Evolutionary conservation across 2,113 vertebrate genomes (phyloP).

Genomic region (Litocranius walleri): DNA sequence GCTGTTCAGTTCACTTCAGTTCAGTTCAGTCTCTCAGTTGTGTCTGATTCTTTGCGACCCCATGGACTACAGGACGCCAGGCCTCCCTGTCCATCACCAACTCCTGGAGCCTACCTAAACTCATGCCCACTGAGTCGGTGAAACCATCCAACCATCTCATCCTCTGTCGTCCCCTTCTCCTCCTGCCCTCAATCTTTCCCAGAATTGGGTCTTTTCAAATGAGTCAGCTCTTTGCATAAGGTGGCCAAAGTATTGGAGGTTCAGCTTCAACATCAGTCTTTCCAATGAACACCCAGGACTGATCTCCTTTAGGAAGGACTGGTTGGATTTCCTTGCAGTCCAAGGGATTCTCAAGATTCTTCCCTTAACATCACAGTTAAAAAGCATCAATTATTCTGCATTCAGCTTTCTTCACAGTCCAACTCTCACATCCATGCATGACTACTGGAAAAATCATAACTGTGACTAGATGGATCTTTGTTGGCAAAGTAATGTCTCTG

Average conservation of each 20-base stretch:
- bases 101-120: no score
- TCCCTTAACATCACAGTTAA: neutral
- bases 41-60: no score
- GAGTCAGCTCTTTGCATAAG: fast-evolving
- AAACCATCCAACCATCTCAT: neutral
- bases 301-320: neutral
- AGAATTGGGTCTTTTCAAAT: neutral
- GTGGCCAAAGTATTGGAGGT: neutral
- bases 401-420: neutral
- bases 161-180: fast-evolving
- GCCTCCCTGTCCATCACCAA: no score
- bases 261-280: neutral
- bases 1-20: neutral
- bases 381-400: neutral
- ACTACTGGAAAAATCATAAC: neutral
- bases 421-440: neutral
- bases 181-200: neutral
- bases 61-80: no score
- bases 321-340: neutral
- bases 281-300: neutral
- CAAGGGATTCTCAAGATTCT: neutral
- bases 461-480: neutral
- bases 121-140: neutral
- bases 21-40: neutral
- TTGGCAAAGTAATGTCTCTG: neutral